Evolutionary conservation across 2,888 invertebrate species (phyloP).

Genomic region (Carterocephalus palaemon): DNA sequence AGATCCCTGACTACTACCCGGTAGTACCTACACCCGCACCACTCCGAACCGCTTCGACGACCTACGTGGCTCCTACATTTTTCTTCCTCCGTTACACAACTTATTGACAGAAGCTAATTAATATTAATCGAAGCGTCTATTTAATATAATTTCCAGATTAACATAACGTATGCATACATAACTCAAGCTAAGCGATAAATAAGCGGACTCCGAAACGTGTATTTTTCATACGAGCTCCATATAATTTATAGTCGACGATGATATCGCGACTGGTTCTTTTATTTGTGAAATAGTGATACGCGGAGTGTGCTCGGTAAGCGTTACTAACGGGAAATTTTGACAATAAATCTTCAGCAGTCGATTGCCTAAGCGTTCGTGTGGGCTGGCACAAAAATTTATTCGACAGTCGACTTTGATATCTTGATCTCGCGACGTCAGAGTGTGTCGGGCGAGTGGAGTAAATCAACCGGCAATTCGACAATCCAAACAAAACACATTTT

Average conservation of each 20-base stretch:
- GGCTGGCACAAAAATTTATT: slow-evolving; percentile 72
- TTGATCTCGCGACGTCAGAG: slow-evolving; percentile 63
- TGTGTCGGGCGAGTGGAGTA: slow-evolving; percentile 43
- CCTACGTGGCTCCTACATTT: slow-evolving; percentile 13
- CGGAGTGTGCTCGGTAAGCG: slow-evolving; percentile 76
- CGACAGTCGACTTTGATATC: slow-evolving; percentile 70
- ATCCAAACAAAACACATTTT: slow-evolving; percentile 33
- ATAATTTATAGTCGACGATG: slow-evolving; percentile 77
- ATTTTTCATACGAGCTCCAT: slow-evolving; percentile 74
- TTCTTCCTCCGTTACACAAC: slow-evolving; percentile 26
- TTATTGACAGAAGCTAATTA: slow-evolving; percentile 37
- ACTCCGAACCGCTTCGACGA: slow-evolving; percentile 10
- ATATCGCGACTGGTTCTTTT: slow-evolving; percentile 78
- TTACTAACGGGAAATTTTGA: slow-evolving; percentile 78
- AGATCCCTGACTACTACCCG: slow-evolving; percentile 2
- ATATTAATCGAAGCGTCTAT: slow-evolving; percentile 51
- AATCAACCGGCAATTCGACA: slow-evolving; percentile 43
- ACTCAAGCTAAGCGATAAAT: slow-evolving; percentile 69
- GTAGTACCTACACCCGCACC: slow-evolving; percentile 38
- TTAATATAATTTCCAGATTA: slow-evolving; percentile 50
- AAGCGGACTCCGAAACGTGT: slow-evolving; percentile 69
- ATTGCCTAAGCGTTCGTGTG: slow-evolving; percentile 77
- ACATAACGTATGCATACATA: slow-evolving; percentile 67
- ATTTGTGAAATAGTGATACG: slow-evolving; percentile 79
- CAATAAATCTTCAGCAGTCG: slow-evolving; percentile 75